Evolutionary conservation across 2,113 vertebrate genomes (phyloP), one percentile per base, ranked within the genome.

Genomic region (Cettia cetti): DNA sequence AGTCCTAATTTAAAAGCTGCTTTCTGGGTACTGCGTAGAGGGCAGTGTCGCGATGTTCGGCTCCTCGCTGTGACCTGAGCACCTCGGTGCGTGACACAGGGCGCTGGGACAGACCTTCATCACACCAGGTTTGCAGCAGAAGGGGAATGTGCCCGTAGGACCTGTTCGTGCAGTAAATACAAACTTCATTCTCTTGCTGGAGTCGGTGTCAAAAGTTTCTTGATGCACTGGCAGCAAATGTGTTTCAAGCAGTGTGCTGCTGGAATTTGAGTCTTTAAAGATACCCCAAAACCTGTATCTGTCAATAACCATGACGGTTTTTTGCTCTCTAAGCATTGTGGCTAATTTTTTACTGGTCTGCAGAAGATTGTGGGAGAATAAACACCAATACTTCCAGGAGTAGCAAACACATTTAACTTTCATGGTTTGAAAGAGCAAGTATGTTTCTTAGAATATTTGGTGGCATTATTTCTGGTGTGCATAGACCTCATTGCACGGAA

Each of bases 271-370:
- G 50, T 45, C 31, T 76, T 56, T 61, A 37, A 57, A 27, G 39
- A 75, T 11, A 40, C 22, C 37, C 45, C 20, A 1, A 35, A 65
- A 10, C 23, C 8, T 44, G 3, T 9, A 5, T 18, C 37, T 2
- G 0, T 33, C 47, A 26, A 33, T 60, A 53, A 14, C 15, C 0
- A 1, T 10, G 44, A 6, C 31, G 17, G 0, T 1, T 39, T 80
- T 47, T 40, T 74, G 4, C 11, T 50, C 6, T 42, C 10, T 45
- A 13, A 59, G 21, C 6, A 7, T 24, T 13, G 28, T 17, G 30
- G 59, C 50, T 61, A 2, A 57, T 7, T 72, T 6, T 63, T 63
- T 83, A 68, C 21, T 84, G 17, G 11, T 69, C n/a, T 83, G 30
- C 19, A 18, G 33, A 40, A 82, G 45, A 33, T 15, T 52, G 10